phyloP scores from a whole-genome alignment of 2,888 invertebrate genomes.

The Tetropium fuscum region DNA sequence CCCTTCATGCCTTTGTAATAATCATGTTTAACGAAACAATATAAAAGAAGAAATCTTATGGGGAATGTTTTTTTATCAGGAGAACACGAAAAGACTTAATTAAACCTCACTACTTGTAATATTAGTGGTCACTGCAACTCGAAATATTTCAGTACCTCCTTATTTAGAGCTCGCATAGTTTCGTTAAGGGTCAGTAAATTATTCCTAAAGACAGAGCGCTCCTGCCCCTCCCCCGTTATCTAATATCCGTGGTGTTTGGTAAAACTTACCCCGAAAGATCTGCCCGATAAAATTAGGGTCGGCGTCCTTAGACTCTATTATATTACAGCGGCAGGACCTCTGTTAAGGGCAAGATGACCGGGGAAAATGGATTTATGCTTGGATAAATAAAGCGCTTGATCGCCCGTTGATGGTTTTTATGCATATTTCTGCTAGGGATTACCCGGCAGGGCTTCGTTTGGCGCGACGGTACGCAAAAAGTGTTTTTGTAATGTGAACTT shows the following conservation, averaged over 20 bases:
- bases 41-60: too few species aligned
- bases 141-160: too few species aligned
- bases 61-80: too few species aligned
- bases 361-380: slow-evolving; percentile 26
- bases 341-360: slow-evolving; percentile 27
- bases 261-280: slow-evolving; percentile 3
- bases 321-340: slow-evolving; percentile 12
- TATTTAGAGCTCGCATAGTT: too few species aligned
- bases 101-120: too few species aligned
- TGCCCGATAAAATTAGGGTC: slow-evolving; percentile 30
- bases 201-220: slow-evolving; percentile 39
- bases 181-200: slow-evolving; percentile 39
- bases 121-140: too few species aligned
- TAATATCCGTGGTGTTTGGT: slow-evolving; percentile 11
- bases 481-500: background rate
- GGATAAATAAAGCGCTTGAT: slow-evolving; percentile 28
- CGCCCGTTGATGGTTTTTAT: slow-evolving; percentile 18
- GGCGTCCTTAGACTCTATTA: slow-evolving; percentile 23
- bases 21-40: too few species aligned
- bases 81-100: too few species aligned
- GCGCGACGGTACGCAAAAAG: background rate
- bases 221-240: slow-evolving; percentile 12
- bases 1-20: too few species aligned
- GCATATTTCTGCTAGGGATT: slow-evolving; percentile 8
- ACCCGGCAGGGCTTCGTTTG: background rate